Evolutionary conservation across 2,888 invertebrate genomes (phyloP).

Genomic region (Agrotis ipsilon): DNA sequence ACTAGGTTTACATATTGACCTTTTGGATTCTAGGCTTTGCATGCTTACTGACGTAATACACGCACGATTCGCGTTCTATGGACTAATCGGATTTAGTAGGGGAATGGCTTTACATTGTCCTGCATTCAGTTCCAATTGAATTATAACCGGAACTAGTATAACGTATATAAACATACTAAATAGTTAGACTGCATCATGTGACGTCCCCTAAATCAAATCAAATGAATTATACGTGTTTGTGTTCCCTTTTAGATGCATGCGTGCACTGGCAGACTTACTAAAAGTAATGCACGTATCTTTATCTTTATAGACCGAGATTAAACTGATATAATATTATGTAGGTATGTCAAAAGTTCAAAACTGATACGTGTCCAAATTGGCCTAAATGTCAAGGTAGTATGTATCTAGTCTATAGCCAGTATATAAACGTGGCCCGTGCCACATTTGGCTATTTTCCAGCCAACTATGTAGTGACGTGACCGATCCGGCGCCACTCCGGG

Average conservation of each 20-base stretch:
- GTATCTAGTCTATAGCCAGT: slow-evolving; percentile 55
- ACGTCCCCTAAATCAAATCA: background rate
- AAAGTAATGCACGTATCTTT: background rate
- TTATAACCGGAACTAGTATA: too few relatives aligned
- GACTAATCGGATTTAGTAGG: slow-evolving; percentile 39
- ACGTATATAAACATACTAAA: too few relatives aligned
- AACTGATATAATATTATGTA: slow-evolving; percentile 28
- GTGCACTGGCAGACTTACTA: too few relatives aligned
- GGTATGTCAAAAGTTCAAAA: slow-evolving; percentile 55
- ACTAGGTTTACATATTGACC: slow-evolving; percentile 13
- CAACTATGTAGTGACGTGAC: slow-evolving; percentile 43
- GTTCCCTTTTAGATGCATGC: background rate
- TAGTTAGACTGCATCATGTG: background rate
- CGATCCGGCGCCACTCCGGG: slow-evolving; percentile 42
- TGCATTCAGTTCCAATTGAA: background rate
- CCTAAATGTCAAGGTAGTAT: slow-evolving; percentile 64
- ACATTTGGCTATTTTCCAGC: slow-evolving; percentile 66
- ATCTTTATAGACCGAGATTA: slow-evolving; percentile 35
- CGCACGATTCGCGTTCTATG: slow-evolving; percentile 15
- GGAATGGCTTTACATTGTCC: slow-evolving; percentile 5
- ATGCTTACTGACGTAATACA: background rate
- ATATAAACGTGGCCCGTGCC: slow-evolving; percentile 50
- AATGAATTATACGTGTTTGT: background rate
- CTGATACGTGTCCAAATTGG: slow-evolving; percentile 45
- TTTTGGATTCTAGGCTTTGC: slow-evolving; percentile 19